Conservation (phyloP, 92 coral and sea anemone genomes). For the Phenganax subtilis region DNA sequence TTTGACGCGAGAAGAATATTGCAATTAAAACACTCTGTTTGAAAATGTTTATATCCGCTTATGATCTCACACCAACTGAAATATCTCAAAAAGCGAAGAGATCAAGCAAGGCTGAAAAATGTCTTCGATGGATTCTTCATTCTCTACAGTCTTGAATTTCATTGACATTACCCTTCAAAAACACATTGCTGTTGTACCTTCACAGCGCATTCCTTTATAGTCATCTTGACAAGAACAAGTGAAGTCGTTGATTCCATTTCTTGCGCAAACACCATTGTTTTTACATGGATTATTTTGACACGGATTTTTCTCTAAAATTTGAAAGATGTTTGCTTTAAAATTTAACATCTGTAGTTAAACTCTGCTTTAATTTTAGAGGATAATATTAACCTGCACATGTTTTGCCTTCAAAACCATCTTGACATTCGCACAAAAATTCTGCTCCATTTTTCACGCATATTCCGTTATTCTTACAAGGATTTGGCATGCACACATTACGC, state of each 20-base stretch:
- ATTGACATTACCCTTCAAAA: too few relatives aligned
- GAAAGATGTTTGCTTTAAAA: too few relatives aligned
- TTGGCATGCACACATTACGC: constrained; percentile 75
- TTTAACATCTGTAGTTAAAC: too few relatives aligned
- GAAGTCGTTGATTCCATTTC: constrained; percentile 44
- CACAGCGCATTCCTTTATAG: constrained; percentile 66
- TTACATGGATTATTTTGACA: neutral
- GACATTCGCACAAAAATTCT: constrained; percentile 87
- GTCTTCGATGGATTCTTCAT: too few relatives aligned
- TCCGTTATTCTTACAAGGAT: constrained; percentile 75
- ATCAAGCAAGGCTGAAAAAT: neutral
- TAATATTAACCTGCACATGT: neutral
- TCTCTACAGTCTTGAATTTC: too few relatives aligned
- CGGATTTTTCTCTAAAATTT: constrained; percentile 5
- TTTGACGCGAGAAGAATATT: too few relatives aligned
- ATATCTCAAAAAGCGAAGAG: too few relatives aligned
- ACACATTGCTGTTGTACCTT: constrained; percentile 43
- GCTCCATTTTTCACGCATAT: constrained; percentile 59
- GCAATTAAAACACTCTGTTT: too few relatives aligned
- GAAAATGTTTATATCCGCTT: too few relatives aligned
- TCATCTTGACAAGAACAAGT: constrained; percentile 69
- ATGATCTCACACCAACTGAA: too few relatives aligned
- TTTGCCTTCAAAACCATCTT: constrained; percentile 43
- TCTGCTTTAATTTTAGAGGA: neutral
- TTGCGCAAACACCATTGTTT: constrained; percentile 1